Evolutionary conservation across 2,113 vertebrate species (phyloP), one percentile per base, ranked within the genome.

Genomic region (Recurvirostra avosetta): DNA sequence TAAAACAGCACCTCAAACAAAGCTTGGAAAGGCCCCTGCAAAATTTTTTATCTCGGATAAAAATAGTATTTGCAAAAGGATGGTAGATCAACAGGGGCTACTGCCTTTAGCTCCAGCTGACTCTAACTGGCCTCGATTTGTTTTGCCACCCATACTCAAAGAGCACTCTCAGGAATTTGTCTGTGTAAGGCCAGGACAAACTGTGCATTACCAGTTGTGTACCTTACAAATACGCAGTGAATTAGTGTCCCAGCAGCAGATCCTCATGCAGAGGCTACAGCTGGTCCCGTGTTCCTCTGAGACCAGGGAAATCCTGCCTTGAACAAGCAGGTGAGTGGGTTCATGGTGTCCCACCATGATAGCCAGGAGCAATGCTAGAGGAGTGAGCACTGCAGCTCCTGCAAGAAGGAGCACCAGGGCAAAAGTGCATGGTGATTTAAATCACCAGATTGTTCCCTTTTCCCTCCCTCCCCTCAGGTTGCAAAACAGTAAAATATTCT

Each of bases 281-380:
- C 7, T 80, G 17, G 32, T n/a, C 43, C 29, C 1, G 0, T 17
- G 18, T 38, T 59, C 52, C 29, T 27, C 65, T 15, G 20, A 92
- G 22, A 32, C 20, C 6, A 5, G 21, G 25, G 34, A 61, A 66
- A 53, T 20, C 25, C 53, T 32, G 65, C 43, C 63, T 41, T 36
- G 29, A 52, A 34, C 27, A 59, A 59, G 59, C 25, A 53, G 29
- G 22, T 1, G 2, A 73, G 52, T 11, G 19, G 13, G 16, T 30
- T 45, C 45, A 9, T 1, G 0, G 18, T 20, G 21, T 40, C 30
- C 40, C 22, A 47, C 55, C 5, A 1, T 6, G 5, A 45, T 0
- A 82, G 41, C 25, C 47, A 45, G 47, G 23, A 68, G 41, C 29
- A 73, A 77, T 25, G 47, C 27, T 23, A 38, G 59, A n/a, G 26